Evolutionary conservation across 37 sponge, comb jelly and placozoan species (phyloP).

Genomic region (Oopsacas minuta): DNA sequence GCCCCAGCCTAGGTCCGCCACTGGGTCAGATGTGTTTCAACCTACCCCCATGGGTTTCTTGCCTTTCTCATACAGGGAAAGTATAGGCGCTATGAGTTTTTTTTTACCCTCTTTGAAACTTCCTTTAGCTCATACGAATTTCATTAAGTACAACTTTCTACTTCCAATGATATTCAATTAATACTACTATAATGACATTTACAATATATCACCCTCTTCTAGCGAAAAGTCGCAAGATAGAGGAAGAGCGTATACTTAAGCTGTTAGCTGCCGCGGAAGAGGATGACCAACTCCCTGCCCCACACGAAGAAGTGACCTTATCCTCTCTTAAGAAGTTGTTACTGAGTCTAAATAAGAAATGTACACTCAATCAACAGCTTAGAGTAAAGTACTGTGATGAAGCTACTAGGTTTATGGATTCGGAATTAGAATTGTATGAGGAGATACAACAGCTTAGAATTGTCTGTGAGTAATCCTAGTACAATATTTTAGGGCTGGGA

Average conservation of each 20-base stretch:
- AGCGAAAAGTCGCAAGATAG: not conserved
- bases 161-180: no score
- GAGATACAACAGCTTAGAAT: constrained; percentile 79
- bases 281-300: not conserved
- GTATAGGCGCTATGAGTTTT: no score
- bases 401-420: constrained; percentile 91
- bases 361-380: constrained; percentile 82
- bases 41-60: no score
- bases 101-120: no score
- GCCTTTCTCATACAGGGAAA: no score
- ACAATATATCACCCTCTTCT: not conserved
- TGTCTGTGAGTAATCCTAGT: no score
- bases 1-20: no score
- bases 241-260: not conserved
- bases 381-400: constrained; percentile 79
- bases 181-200: no score
- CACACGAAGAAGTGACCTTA: constrained; percentile 49
- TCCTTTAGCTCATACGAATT: no score
- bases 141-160: no score
- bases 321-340: constrained; percentile 67
- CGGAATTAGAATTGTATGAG: constrained; percentile 82
- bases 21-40: no score
- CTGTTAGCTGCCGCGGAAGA: not conserved
- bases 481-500: no score
- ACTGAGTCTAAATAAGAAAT: constrained; percentile 78